Percentiles rank a stretch among this genome's conserved stretches.
Evolutionary conservation across 1,140 invertebrate genomes (phyloP).

Genomic region (Hycleus phaleratus): DNA sequence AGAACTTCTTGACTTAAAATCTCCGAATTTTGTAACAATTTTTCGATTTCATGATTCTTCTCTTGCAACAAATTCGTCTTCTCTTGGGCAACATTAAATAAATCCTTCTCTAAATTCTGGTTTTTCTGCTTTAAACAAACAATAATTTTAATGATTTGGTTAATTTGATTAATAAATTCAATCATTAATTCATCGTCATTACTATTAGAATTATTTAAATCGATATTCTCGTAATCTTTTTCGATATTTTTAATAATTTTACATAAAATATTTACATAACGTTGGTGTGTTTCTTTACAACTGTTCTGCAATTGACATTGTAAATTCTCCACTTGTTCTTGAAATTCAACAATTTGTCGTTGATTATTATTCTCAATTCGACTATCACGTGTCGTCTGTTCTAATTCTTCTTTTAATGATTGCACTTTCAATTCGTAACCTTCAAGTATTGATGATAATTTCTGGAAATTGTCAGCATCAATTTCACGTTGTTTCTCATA

Average conservation of each 20-base stretch:
- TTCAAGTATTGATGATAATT: slow-evolving; percentile 28
- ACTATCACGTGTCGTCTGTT: neutral
- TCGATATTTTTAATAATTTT: slow-evolving; percentile 45
- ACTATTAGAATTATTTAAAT: slow-evolving; percentile 28
- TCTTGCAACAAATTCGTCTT: slow-evolving; percentile 29
- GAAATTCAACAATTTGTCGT: slow-evolving; percentile 41
- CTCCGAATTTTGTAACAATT: slow-evolving; percentile 32
- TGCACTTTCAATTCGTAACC: slow-evolving; percentile 30
- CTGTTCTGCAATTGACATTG: no score
- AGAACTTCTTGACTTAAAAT: slow-evolving; percentile 34
- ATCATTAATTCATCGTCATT: slow-evolving; percentile 25
- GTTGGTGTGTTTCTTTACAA: slow-evolving; percentile 18
- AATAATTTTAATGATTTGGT: slow-evolving; percentile 38
- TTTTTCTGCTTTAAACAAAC: slow-evolving; percentile 37
- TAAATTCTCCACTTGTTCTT: neutral
- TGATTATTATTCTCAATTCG: slow-evolving; percentile 29
- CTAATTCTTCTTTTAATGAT: slow-evolving; percentile 22
- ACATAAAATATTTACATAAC: slow-evolving; percentile 40
- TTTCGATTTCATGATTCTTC: slow-evolving; percentile 38
- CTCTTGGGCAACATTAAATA: slow-evolving; percentile 34
- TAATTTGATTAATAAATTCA: slow-evolving; percentile 32
- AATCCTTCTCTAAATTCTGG: slow-evolving; percentile 35
- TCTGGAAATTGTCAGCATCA: slow-evolving; percentile 25
- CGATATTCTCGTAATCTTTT: slow-evolving; percentile 19
- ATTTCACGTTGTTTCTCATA: slow-evolving; percentile 21